Base-by-base conservation (phyloP, 2,797 vertebrate genomes). In the Dallia pectoralis region DNA sequence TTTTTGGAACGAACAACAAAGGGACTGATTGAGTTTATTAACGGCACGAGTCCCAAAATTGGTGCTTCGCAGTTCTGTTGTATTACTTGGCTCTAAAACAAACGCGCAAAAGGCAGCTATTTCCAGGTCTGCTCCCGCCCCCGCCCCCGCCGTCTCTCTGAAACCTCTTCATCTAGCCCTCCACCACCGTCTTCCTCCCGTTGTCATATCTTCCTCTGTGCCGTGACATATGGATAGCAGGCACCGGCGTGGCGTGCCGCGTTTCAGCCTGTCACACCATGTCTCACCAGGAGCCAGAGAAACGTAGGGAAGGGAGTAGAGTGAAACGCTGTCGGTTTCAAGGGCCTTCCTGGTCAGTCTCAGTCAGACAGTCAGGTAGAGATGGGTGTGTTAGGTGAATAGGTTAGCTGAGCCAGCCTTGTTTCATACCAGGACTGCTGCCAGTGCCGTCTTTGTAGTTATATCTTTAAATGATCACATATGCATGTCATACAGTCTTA, bases 211-310 rank as follows among this genome's bases (percentile, higher is more conserved):
- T 12, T 22, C 12, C 51, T 56, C 8, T 56, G 9, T 62, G 85
- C 86, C 89, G 87, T 81, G 85, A 85, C 90, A 87, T 91, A 90
- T 86, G 88, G 89, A 82, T 74, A 71, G 88, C 86, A 86, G 70
- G 79, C 77, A 76, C 82, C 74, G 76, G n/a, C 53, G 14, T 44
- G 40, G 14, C 40, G 11, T 36, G 29, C 70, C 78, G 25, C 11
- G 9, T 48, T 71, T 82, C 67, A 75, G 75, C 65, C 53, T 12
- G 0, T 59, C 53, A 25, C 74, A 77, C 22, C 53, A 59, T 59
- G 53, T 59, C 22, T 59, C 27, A 25, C 70, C 77, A n/a, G 7
- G 72, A 14, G 27, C 33, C 48, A 59, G 61, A 48, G 22, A 29
- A 15, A 30, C 16, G 7, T 15, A 56, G 49, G n/a, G 49, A 19